Base-by-base conservation (phyloP, 1,140 invertebrate species). In the Megalopta genalis region DNA sequence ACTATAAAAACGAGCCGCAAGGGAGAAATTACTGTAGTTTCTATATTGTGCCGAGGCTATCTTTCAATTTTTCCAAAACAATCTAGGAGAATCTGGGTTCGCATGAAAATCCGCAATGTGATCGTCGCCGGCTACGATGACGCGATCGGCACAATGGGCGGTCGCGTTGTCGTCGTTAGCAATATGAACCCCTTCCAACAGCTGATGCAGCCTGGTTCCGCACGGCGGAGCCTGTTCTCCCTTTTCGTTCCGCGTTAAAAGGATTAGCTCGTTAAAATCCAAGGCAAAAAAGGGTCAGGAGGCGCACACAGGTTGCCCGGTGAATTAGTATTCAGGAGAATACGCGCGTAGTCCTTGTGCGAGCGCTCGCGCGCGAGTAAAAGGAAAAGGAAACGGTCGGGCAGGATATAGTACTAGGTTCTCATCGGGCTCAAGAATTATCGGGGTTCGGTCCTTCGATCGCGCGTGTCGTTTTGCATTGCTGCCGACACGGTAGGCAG, bases 391-490 rank as follows among this genome's bases (percentile, higher is more conserved):
- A 57, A 57, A 57, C n/a, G 54, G 54, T 9, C 54, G 54, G 54
- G 54, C 54, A 23, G 54, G 54, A 57, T 23, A 57, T n/a, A 57
- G n/a, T 57, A 57, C 21, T n/a, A n/a, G 54, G 54, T 57, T 37
- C 49, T 54, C 27, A 32, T 54, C 71, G 57, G 49, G 54, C 25
- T 12, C 57, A 63, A 74, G 71, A 80, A 67, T 62, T 57, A 76
- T 76, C 62, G 59, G 59, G 9, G 37, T 65, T 60, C 49, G 37
- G 39, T 77, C 39, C 66, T 77, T 70, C 66, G 21, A 80, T 42
- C 54, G 72, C 65, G 27, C 54, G 32, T 64, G 65, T 80, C 73
- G 59, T 81, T 81, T 81, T 49, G 66, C 66, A 70, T 65, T 37
- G 73, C 49, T 46, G 39, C 21, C 59, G 69, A 64, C 66, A 25